Conservation (phyloP, 2,888 invertebrate species). For the Ligdia adustata region DNA sequence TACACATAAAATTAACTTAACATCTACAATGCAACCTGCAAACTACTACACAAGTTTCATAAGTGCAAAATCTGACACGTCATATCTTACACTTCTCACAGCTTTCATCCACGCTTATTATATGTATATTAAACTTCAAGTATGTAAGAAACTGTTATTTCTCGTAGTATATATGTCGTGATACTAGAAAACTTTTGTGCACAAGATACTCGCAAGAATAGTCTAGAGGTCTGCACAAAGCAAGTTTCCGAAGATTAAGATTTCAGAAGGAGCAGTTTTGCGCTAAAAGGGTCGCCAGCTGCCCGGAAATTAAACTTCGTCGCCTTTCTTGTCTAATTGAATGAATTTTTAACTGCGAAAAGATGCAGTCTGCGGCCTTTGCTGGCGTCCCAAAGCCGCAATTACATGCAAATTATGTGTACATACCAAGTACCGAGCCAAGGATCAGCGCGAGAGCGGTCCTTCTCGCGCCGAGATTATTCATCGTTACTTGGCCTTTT, state of each 20-base stretch:
- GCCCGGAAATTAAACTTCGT: conserved; percentile 74
- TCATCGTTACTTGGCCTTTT: conserved; percentile 63
- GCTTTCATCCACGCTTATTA: conserved; percentile 16
- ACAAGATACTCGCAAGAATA: conserved; percentile 31
- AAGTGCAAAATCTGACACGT: conserved; percentile 5
- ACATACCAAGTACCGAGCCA: conserved; percentile 66
- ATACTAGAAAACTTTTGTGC: conserved; percentile 27
- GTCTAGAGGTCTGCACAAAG: conserved; percentile 46
- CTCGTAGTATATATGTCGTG: conserved; percentile 7
- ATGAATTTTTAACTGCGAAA: conserved; percentile 79
- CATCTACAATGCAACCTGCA: conserved; percentile 3
- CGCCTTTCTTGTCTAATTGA: conserved; percentile 75
- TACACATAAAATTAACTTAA: conserved; percentile 1
- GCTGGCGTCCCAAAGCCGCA: conserved; percentile 69
- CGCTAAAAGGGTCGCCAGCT: conserved; percentile 56
- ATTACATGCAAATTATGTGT: conserved; percentile 81
- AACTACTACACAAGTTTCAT: conserved; percentile 8
- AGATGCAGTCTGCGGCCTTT: conserved; percentile 68
- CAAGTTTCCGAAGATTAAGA: conserved; percentile 63
- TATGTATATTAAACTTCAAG: conserved; percentile 11
- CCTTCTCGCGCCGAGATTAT: conserved; percentile 50
- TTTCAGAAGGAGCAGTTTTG: conserved; percentile 65
- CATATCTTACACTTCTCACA: conserved; percentile 12
- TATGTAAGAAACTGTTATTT: conserved; percentile 12
- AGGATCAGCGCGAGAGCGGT: conserved; percentile 46